Evolutionary conservation across 2,113 vertebrate genomes (phyloP).

Genomic region (Xerus inauris): DNA sequence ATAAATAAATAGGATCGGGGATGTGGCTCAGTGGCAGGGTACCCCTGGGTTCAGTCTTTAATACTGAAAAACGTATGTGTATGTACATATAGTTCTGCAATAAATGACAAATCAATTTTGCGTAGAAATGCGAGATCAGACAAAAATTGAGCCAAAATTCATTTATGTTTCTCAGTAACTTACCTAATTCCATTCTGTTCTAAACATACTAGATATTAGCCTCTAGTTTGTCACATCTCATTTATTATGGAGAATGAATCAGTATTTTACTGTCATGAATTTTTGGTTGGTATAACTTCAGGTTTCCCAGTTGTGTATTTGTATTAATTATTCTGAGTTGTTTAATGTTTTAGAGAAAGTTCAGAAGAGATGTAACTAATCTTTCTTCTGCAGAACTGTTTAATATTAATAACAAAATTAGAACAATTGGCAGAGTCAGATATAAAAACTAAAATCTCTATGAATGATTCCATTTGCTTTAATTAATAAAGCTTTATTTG

Average conservation of each 20-base stretch:
- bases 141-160: slow-evolving; percentile 55
- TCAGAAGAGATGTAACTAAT: neutral
- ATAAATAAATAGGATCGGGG: too few relatives aligned
- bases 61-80: neutral
- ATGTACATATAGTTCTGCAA: slow-evolving; percentile 53
- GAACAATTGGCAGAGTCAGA: neutral
- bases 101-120: slow-evolving; percentile 55
- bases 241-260: neutral
- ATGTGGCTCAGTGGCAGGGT: neutral
- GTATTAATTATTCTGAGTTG: neutral
- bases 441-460: neutral
- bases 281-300: slow-evolving; percentile 12
- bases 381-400: neutral
- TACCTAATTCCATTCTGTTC: slow-evolving; percentile 56
- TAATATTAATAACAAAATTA: neutral
- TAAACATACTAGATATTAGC: neutral
- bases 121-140: slow-evolving; percentile 18
- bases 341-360: neutral
- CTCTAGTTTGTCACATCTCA: neutral
- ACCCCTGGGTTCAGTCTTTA: neutral
- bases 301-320: neutral
- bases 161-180: slow-evolving; percentile 72
- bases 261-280: neutral
- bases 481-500: neutral
- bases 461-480: neutral